Evolutionary conservation across 1,140 invertebrate species (phyloP).

Genomic region (Diorhabda sublineata): DNA sequence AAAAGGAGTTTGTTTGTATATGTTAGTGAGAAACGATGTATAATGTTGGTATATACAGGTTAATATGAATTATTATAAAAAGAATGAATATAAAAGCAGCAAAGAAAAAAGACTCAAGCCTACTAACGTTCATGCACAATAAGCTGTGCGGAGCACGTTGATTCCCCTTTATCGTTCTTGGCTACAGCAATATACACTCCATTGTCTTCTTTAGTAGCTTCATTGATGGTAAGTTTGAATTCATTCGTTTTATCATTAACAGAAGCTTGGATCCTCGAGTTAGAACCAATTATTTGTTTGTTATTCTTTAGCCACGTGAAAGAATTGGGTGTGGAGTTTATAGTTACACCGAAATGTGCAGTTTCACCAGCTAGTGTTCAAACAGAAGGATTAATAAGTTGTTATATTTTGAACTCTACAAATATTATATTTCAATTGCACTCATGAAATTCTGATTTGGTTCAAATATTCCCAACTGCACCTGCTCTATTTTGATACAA

Average conservation of each 20-base stretch:
- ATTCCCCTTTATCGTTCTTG: conserved; percentile 73
- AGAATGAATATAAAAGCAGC: background rate
- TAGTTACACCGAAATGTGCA: conserved; percentile 77
- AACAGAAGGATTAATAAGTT: background rate
- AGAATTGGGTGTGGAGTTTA: conserved; percentile 55
- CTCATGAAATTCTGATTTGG: too few species aligned
- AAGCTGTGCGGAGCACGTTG: conserved; percentile 78
- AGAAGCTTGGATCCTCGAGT: conserved; percentile 67
- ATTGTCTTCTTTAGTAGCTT: conserved; percentile 76
- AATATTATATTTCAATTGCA: too few species aligned
- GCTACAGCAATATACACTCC: conserved; percentile 90
- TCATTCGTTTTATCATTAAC: conserved; percentile 52
- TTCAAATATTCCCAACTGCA: too few species aligned
- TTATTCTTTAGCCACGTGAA: conserved; percentile 91
- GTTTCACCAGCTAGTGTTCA: conserved; percentile 71
- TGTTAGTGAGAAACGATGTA: too few species aligned
- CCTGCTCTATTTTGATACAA: too few species aligned
- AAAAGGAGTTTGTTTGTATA: too few species aligned
- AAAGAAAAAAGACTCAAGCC: conserved; percentile 9
- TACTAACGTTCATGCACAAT: conserved; percentile 77
- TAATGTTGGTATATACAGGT: too few species aligned
- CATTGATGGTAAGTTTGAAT: conserved; percentile 71
- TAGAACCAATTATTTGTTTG: conserved; percentile 63
- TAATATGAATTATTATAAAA: too few species aligned
- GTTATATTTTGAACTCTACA: background rate